These are phyloP conservation scores for Platyrinchus mystaceus DNA, from an alignment of 2,797 vertebrate genomes.

Conservation along the genomic window DNA sequence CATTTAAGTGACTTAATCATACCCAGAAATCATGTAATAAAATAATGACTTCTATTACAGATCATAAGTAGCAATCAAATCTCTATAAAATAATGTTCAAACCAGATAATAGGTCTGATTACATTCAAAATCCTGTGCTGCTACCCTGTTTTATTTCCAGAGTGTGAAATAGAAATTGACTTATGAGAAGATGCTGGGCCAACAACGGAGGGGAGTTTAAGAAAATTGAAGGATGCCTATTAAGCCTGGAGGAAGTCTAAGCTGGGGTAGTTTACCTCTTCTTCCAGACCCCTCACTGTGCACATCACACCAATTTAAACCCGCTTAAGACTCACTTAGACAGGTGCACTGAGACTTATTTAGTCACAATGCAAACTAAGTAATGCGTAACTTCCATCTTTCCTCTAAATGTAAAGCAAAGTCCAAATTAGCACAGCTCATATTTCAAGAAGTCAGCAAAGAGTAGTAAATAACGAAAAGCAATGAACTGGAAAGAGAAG, in stretches of 20 bases:
- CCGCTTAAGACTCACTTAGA: neutral
- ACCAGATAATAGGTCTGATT: conserved; percentile 79
- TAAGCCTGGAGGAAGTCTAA: conserved; percentile 47
- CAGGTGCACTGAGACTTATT: neutral
- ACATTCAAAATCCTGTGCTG: conserved; percentile 65
- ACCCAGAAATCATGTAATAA: conserved; percentile 69
- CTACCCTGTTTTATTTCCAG: conserved; percentile 70
- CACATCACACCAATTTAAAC: neutral
- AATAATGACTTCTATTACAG: conserved; percentile 77
- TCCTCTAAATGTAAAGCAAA: neutral
- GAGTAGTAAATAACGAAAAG: neutral
- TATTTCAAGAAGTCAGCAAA: neutral
- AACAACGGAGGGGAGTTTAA: conserved; percentile 23
- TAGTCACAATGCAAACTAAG: neutral
- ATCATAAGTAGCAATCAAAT: conserved; percentile 77
- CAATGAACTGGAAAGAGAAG: neutral
- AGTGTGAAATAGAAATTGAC: conserved; percentile 58
- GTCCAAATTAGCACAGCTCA: neutral
- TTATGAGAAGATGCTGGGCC: conserved; percentile 54
- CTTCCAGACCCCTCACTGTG: neutral
- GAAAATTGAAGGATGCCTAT: conserved; percentile 30
- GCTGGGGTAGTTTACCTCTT: neutral
- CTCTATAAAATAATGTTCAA: conserved; percentile 75
- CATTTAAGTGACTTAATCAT: conserved; percentile 77
- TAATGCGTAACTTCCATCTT: neutral